Base-by-base conservation (phyloP, 2,888 invertebrate species). In the Drosophila putrida region DNA sequence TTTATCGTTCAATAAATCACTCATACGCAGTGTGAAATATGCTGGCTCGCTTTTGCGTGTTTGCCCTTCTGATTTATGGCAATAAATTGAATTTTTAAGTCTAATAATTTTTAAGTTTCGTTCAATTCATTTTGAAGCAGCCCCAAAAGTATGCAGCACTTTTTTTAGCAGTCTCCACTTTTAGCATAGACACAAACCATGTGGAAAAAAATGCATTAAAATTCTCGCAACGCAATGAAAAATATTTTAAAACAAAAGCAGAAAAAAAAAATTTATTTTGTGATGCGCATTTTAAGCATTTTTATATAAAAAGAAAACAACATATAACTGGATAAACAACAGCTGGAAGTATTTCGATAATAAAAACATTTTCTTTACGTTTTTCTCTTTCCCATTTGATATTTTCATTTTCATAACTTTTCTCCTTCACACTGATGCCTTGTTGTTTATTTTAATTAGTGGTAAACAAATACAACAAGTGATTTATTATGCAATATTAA, bases 1-100 rank as follows among this genome's bases (percentile, higher is more conserved):
- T 71, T 74, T 65, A 78, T 65, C 51, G 43, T 69, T 68, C 54
- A 65, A 85, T 83, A 88, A 88, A 88, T 88, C 82, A 85, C 82
- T 79, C 88, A 82, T 80, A 79, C 88, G 80, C 77, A 82, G 66
- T 67, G 75, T 79, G 66, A 64, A 60, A 57, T 36, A 39, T 59
- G 55, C 51, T 50, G 33, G 38, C 20, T 51, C 54, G 54, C 20
- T 11, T 11, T 49, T 38, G n/a, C 43, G 28, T 71, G 49, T 49
- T 53, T 41, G 65, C 54, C 38, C 33, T 25, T 10, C 4, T 54
- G 74, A 73, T 73, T 73, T 69, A 78, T 69, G 38, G 3, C 31
- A 51, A 43, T 43, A 43, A 69, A 61, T 65, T 53, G 33, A 13
- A 41, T 39, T 39, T 54, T 38, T 15, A 50, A 44, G 10, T 38